These are phyloP conservation scores for Bufo bufo DNA, from an alignment of 2,113 vertebrate genomes.

Conservation along the genomic window DNA sequence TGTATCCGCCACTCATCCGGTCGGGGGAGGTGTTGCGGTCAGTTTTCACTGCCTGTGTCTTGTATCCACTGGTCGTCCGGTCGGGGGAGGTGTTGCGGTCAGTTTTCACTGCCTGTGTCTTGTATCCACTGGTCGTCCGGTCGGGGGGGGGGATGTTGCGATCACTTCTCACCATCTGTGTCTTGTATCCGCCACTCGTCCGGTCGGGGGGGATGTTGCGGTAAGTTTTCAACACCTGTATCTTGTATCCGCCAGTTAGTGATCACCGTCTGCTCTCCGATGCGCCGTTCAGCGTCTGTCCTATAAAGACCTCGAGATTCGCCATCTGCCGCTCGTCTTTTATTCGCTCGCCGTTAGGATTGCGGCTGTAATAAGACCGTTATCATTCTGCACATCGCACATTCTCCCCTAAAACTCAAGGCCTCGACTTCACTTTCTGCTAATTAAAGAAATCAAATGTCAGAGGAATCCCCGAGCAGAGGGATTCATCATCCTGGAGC, in stretches of 20 bases:
- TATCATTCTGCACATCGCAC: slow-evolving; percentile 63
- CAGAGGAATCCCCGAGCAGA: not conserved
- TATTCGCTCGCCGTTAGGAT: slow-evolving; percentile 61
- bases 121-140: too few relatives aligned
- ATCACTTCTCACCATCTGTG: too few relatives aligned
- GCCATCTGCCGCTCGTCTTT: slow-evolving; percentile 68
- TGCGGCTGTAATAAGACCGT: slow-evolving; percentile 56
- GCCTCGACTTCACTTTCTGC: not conserved
- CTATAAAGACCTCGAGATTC: slow-evolving; percentile 55
- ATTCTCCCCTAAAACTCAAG: not conserved
- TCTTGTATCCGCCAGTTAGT: not conserved
- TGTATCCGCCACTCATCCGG: too few relatives aligned
- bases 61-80: slow-evolving; percentile 62
- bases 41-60: slow-evolving; percentile 1
- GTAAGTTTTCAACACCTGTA: too few relatives aligned
- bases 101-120: too few relatives aligned
- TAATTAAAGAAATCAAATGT: slow-evolving; percentile 5
- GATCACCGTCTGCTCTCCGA: slow-evolving; percentile 63
- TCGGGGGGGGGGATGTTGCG: too few relatives aligned
- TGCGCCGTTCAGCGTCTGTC: slow-evolving; percentile 60
- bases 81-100: too few relatives aligned
- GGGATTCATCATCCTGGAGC: slow-evolving; percentile 7
- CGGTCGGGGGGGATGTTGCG: too few relatives aligned
- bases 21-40: too few relatives aligned
- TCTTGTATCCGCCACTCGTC: too few relatives aligned